Base-by-base conservation (phyloP, 2,888 invertebrate species). In the Apamea monoglypha region DNA sequence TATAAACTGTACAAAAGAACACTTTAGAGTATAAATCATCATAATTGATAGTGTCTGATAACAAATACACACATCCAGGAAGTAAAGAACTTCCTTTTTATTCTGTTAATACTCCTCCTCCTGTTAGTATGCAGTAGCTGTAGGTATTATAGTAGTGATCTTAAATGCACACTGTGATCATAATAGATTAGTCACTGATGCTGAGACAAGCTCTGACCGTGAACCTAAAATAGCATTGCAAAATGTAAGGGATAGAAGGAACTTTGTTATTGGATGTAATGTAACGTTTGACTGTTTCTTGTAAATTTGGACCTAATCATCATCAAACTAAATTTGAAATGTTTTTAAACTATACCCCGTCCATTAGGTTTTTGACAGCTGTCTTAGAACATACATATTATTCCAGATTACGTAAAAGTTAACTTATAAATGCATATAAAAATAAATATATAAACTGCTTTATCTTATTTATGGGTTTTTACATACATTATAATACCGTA, bases 111-210 rank as follows among this genome's bases (percentile, higher is more conserved):
- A 84, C 29, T 64, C 47, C 32, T 32, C 21, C 32, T 40, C n/a
- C 36, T 21, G 59, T n/a, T 56, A 16, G 4, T 29, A 29, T 2
- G 25, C 7, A 47, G 66, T 32, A 7, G 36, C 12, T 44, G 14
- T 83, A 36, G 7, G 16, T 84, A 80, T 68, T 56, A 29, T 8
- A 74, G 10, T 36, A 74, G 50, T n/a, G 36, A 80, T 70, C 44
- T 80, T 36, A 82, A 85, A 75, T 69, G 75, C 29, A 69, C 67
- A 71, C 18, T 29, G 44, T 59, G 71, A 64, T 77, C 67, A 72
- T 74, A 83, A 72, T 50, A 53, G 74, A 77, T 86, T 86, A 84
- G 86, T 84, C 78, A 86, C 32, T 64, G 67, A 68, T 82, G 70
- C 59, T 47, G 59, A 74, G 29, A 74, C 16, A 81, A 50, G 12